Evolutionary conservation across 2,113 vertebrate genomes (phyloP).

Genomic region (Synodontis membranacea): DNA sequence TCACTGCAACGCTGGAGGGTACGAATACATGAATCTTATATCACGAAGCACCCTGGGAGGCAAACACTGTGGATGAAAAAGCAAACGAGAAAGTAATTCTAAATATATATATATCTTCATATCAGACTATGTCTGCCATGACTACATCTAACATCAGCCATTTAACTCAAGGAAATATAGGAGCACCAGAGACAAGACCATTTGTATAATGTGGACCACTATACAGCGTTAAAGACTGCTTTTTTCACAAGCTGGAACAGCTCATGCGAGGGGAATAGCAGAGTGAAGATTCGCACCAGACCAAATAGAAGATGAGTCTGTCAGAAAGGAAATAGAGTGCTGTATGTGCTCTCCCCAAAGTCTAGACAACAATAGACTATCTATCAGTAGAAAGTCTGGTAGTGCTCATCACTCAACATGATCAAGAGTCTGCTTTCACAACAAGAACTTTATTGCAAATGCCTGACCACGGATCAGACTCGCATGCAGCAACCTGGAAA

Average conservation of each 20-base stretch:
- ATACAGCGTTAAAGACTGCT: not conserved
- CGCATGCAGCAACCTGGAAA: not conserved
- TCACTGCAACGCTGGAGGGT: slow-evolving; percentile 81
- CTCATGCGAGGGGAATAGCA: not conserved
- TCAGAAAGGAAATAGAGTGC: slow-evolving; percentile 30
- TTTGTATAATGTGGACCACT: not conserved
- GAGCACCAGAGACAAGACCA: slow-evolving; percentile 46
- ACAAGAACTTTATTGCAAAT: not conserved
- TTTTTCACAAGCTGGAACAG: not conserved
- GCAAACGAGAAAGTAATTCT: slow-evolving; percentile 56
- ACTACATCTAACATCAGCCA: slow-evolving; percentile 3
- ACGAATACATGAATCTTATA: slow-evolving; percentile 87
- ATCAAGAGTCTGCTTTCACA: not conserved
- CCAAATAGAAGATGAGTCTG: slow-evolving; percentile 24
- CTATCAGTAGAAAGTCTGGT: not conserved
- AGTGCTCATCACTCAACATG: not conserved
- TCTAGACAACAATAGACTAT: not conserved
- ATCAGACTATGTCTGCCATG: slow-evolving; percentile 57
- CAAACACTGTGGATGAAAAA: slow-evolving; percentile 43
- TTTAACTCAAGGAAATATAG: slow-evolving; percentile 17
- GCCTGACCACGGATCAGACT: not conserved
- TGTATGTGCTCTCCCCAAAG: not conserved
- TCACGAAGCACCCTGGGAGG: slow-evolving; percentile 58
- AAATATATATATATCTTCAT: slow-evolving; percentile 76
- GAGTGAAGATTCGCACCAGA: slow-evolving; percentile 7